A percentile compares a stretch with the other conserved stretches of the same genome.
phyloP scores from a whole-genome alignment of 35 echinoderm and acorn worm genomes.

The Heliocidaris tuberculata region DNA sequence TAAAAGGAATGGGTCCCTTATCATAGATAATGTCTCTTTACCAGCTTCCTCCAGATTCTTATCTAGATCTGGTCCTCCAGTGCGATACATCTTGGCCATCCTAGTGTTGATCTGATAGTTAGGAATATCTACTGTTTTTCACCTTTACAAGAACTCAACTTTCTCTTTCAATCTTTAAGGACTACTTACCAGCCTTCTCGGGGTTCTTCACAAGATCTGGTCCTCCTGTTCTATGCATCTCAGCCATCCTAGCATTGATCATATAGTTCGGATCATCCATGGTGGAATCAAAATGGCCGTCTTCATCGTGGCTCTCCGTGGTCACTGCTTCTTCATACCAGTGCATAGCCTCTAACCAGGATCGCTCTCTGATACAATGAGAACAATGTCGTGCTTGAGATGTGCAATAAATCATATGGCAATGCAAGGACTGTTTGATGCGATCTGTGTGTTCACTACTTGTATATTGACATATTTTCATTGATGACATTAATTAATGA shows the following conservation, averaged over 20 bases:
- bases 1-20: no score
- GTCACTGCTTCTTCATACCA: constrained; percentile 78
- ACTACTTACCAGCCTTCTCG: constrained; percentile 75
- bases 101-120: constrained; percentile 60
- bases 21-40: constrained; percentile 8
- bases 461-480: no score
- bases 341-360: constrained; percentile 83
- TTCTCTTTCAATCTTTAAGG: neutral
- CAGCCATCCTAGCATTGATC: constrained; percentile 73
- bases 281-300: constrained; percentile 77
- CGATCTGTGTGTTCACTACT: no score
- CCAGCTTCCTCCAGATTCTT: constrained; percentile 73
- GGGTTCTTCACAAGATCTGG: constrained; percentile 74
- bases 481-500: no score
- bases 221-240: constrained; percentile 77
- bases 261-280: constrained; percentile 77
- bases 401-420: no score
- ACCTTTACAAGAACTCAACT: constrained; percentile 1
- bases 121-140: constrained; percentile 63
- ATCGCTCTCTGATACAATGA: constrained; percentile 45
- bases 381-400: neutral
- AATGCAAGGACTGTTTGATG: no score
- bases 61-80: constrained; percentile 67
- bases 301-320: constrained; percentile 59
- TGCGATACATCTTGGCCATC: constrained; percentile 67